Base-by-base conservation (phyloP, 2,797 vertebrate species). In the Rhodeus uyekii region DNA sequence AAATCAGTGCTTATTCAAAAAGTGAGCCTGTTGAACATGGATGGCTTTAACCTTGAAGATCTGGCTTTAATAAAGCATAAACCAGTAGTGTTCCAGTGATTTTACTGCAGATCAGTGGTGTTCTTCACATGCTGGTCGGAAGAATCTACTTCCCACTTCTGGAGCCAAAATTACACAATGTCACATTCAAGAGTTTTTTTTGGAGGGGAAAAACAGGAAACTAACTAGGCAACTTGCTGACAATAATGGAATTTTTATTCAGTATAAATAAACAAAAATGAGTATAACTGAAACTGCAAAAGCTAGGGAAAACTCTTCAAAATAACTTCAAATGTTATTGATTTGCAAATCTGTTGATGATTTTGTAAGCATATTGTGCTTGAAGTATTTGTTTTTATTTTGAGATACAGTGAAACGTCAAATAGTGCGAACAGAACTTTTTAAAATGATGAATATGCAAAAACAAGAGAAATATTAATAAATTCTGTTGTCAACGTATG, bases 1-100 rank as follows among this genome's bases (percentile, higher is more conserved):
- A 67, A 68, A 68, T 36, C 22, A 36, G 73, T 2, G 8, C 73
- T 69, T 60, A 82, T 76, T 76, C 50, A 60, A 48, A 60, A 48
- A 50, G 58, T 12, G 24, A 80, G 27, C 22, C 32, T 18, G 44
- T 67, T 65, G 24, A 67, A 36, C 32, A 63, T 18, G 1, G 24
- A 69, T 3, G 5, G 46, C 46, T 29, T 9, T 34, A 48, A n/a
- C n/a, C n/a, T n/a, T n/a, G n/a, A n/a, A n/a, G n/a, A 38, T 55
- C 22, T 18, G 34, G 13, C 34, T 18, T 32, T 24, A 53, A 24
- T 55, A 4, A 24, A 55, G 71, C 22, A 53, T 55, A 38, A 55
- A 0, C 7, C 22, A 39, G 7, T 36, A 36, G 65, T 18, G 39
- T 68, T 46, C 12, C 9, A 27, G 3, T 5, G 4, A 22, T 74